These are phyloP conservation scores for Scartelaos histophorus DNA, from an alignment of 2,113 vertebrate genomes.

Conservation along the genomic window DNA sequence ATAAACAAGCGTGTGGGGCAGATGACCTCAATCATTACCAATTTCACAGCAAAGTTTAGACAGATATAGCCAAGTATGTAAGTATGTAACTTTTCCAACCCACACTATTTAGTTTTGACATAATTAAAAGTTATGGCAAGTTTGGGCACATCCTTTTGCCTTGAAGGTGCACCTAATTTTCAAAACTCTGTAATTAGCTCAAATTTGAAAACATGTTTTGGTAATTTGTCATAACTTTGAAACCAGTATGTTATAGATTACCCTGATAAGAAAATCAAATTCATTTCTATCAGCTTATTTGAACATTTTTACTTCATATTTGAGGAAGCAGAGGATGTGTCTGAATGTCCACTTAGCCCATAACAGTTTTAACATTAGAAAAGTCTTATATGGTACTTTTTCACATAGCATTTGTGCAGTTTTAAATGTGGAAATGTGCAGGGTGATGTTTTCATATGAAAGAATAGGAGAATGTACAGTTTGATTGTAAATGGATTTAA, in stretches of 20 bases:
- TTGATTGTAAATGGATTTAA: too few species aligned
- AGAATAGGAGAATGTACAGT: too few species aligned
- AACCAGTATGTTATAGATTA: background rate
- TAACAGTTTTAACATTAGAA: too few species aligned
- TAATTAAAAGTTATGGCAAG: slow-evolving; percentile 7
- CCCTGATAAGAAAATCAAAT: background rate
- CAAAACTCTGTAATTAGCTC: background rate
- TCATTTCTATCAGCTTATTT: background rate
- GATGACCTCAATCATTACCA: background rate
- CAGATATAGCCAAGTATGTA: background rate
- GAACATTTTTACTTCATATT: too few species aligned
- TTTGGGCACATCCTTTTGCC: background rate
- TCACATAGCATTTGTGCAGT: too few species aligned
- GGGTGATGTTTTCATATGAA: too few species aligned
- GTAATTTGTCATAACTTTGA: too few species aligned
- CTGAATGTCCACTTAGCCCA: too few species aligned
- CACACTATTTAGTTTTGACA: background rate
- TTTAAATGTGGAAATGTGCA: too few species aligned
- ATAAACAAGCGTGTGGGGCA: background rate
- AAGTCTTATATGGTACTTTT: too few species aligned
- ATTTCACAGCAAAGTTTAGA: background rate
- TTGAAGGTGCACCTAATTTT: background rate
- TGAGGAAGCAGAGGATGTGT: too few species aligned
- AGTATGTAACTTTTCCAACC: background rate
- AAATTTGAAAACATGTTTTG: too few species aligned